phyloP scores from a whole-genome alignment of 2,113 vertebrate genomes.

The Ptilonorhynchus violaceus region DNA sequence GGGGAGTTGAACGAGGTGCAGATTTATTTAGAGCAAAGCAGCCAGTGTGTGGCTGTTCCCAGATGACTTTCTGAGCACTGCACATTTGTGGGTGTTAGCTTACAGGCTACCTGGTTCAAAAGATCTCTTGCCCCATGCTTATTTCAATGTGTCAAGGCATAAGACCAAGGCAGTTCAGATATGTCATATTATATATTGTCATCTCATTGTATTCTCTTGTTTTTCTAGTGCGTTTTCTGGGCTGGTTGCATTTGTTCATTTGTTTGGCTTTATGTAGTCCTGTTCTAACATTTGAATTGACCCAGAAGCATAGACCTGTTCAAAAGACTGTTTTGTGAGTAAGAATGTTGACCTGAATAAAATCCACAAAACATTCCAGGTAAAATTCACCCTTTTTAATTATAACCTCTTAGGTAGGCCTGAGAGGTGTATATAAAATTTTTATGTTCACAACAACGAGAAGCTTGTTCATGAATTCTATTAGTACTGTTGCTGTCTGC shows the following conservation, averaged over 20 bases:
- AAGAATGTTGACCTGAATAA: background rate
- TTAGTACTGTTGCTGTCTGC: background rate
- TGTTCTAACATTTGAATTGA: background rate
- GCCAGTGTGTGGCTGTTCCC: background rate
- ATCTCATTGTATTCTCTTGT: background rate
- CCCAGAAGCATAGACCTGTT: background rate
- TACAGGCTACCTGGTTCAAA: background rate
- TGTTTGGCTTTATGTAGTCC: background rate
- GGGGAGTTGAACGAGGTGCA: background rate
- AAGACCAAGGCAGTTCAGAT: background rate
- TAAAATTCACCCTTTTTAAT: background rate
- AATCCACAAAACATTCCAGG: background rate
- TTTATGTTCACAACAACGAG: background rate
- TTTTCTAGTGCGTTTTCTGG: background rate
- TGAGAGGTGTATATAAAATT: background rate
- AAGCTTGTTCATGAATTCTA: background rate
- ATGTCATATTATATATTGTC: background rate
- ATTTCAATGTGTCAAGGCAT: background rate
- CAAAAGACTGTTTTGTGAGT: background rate
- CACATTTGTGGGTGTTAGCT: background rate
- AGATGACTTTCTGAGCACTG: background rate
- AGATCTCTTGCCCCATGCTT: background rate
- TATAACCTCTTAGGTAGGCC: background rate
- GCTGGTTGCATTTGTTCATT: background rate
- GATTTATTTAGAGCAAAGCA: conserved; percentile 25